Percentiles rank a stretch among this genome's conserved stretches.
These are phyloP conservation scores for Xenus cinereus DNA, from an alignment of 2,113 vertebrate genomes.

Conservation along the genomic window DNA sequence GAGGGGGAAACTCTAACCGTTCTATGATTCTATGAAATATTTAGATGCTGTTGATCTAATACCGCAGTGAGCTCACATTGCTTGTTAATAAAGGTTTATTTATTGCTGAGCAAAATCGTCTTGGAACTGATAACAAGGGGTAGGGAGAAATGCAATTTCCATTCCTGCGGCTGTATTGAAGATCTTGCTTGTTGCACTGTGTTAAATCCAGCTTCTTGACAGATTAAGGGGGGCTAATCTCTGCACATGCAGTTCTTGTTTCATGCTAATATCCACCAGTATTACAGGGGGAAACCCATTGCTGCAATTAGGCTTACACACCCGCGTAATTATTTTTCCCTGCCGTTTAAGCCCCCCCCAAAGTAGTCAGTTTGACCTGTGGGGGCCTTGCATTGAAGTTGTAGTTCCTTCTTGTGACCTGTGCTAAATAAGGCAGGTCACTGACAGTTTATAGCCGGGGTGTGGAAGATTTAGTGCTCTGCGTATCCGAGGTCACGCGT, in stretches of 20 bases:
- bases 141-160: background rate
- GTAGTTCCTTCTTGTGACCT: background rate
- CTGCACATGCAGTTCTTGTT: background rate
- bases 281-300: background rate
- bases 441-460: background rate
- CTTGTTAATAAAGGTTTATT: background rate
- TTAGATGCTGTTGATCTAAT: background rate
- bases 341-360: background rate
- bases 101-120: background rate
- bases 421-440: background rate
- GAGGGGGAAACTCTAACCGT: background rate
- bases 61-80: background rate
- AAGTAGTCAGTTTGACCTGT: background rate
- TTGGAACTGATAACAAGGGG: background rate
- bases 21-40: background rate
- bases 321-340: background rate
- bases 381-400: background rate
- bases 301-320: background rate
- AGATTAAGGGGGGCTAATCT: background rate
- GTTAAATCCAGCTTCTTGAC: background rate
- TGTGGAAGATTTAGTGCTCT: slow-evolving; percentile 12
- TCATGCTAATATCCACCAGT: background rate
- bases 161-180: background rate
- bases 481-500: accelerated
- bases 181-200: background rate